These are phyloP conservation scores for Aporrectodea caliginosa DNA, from an alignment of 1,140 invertebrate species.

Conservation along the genomic window DNA sequence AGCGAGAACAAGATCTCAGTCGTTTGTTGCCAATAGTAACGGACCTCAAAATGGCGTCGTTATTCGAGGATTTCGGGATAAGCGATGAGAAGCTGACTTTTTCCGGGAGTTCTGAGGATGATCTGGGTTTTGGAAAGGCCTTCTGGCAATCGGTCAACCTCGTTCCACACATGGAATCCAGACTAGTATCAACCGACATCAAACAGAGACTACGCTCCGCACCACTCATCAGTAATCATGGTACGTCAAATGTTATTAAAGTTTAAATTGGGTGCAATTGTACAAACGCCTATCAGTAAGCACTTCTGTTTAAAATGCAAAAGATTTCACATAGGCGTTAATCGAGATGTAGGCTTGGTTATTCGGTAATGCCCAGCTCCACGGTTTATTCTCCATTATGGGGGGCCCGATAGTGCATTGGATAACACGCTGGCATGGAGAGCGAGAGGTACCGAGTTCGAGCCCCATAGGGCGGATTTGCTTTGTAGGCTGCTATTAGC, in stretches of 20 bases:
- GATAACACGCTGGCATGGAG: too few relatives aligned
- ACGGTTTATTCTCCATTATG: too few relatives aligned
- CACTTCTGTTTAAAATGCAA: not conserved
- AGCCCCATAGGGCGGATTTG: too few relatives aligned
- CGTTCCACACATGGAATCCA: not conserved
- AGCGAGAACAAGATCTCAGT: too few relatives aligned
- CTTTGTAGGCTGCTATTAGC: too few relatives aligned
- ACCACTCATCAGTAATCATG: not conserved
- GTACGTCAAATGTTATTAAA: not conserved
- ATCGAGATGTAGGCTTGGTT: too few relatives aligned
- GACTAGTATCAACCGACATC: not conserved
- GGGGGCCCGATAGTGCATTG: too few relatives aligned
- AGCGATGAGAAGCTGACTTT: not conserved
- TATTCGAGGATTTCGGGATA: not conserved
- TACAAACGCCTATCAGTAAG: not conserved
- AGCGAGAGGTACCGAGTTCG: too few relatives aligned
- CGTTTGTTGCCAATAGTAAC: not conserved
- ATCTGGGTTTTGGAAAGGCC: not conserved
- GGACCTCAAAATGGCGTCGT: not conserved
- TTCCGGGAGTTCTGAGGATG: not conserved
- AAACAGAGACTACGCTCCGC: not conserved
- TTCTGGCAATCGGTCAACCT: not conserved
- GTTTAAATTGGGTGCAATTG: not conserved
- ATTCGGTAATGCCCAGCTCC: too few relatives aligned
- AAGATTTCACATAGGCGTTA: not conserved